These are phyloP conservation scores for Otolemur crassicaudatus DNA, from an alignment of 2,797 vertebrate species.

Conservation along the genomic window DNA sequence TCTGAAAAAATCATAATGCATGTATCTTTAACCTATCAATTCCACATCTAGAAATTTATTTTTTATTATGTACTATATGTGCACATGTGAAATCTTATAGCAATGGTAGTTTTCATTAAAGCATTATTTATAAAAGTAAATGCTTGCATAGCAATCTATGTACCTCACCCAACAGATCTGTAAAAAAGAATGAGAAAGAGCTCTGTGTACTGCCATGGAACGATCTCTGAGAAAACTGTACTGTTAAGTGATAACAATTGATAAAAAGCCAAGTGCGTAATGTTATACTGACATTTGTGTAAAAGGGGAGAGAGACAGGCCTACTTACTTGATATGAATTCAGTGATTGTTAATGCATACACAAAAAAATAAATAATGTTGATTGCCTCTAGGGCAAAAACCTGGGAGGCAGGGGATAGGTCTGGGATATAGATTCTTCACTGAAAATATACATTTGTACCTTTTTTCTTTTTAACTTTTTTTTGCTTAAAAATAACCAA, in stretches of 20 bases:
- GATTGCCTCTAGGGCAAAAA: neutral
- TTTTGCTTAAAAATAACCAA: conserved; percentile 33
- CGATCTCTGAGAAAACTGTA: neutral
- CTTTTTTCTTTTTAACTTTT: neutral
- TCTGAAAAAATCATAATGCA: neutral
- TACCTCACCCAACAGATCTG: neutral
- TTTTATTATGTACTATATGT: neutral
- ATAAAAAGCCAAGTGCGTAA: neutral
- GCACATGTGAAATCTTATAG: neutral
- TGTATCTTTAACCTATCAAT: neutral
- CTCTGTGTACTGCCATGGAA: neutral
- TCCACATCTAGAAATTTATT: neutral
- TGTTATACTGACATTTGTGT: neutral
- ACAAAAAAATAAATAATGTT: neutral
- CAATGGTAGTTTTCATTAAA: neutral
- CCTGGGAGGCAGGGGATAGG: neutral
- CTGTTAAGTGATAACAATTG: neutral
- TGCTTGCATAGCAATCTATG: neutral
- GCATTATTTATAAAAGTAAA: neutral
- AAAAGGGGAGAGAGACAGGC: neutral
- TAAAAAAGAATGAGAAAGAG: neutral
- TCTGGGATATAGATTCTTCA: neutral
- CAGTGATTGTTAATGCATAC: neutral
- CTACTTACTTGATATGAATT: neutral
- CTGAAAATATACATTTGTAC: neutral